These are phyloP conservation scores for Butorides virescens DNA, from an alignment of 2,113 vertebrate genomes.

Conservation along the genomic window DNA sequence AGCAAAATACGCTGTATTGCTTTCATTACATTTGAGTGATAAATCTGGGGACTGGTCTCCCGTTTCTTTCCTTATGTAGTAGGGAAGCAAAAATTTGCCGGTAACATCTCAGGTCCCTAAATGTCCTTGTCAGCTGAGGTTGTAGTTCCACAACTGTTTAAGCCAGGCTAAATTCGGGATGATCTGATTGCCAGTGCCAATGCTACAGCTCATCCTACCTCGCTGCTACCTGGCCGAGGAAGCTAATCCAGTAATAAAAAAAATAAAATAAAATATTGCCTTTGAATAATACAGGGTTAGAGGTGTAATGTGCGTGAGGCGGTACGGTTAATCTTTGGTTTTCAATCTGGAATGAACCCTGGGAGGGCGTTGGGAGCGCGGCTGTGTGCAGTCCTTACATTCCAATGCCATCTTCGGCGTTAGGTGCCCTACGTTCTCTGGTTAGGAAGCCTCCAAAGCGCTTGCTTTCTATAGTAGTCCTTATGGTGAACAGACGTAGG, in stretches of 20 bases:
- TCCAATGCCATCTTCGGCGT: not conserved
- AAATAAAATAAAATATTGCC: not conserved
- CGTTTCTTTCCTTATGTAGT: not conserved
- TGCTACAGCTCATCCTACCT: not conserved
- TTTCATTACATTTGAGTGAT: not conserved
- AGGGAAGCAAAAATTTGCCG: not conserved
- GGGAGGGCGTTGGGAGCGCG: not conserved
- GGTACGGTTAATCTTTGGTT: not conserved
- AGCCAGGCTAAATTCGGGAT: not conserved
- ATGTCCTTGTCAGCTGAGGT: not conserved
- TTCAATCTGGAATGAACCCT: not conserved
- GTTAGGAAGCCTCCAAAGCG: not conserved
- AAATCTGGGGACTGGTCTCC: not conserved
- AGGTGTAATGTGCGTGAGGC: not conserved
- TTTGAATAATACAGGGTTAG: not conserved
- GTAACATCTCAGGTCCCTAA: not conserved
- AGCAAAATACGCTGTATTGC: not conserved
- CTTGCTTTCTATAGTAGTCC: not conserved
- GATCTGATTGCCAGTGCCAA: not conserved
- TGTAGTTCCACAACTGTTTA: not conserved
- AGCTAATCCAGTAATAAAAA: not conserved
- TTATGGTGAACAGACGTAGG: not conserved
- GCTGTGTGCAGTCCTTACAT: not conserved
- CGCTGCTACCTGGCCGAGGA: not conserved
- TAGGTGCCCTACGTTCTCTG: not conserved